These are phyloP conservation scores for Zygothrica quintamaculata DNA, from an alignment of 2,888 invertebrate genomes.

Conservation along the genomic window DNA sequence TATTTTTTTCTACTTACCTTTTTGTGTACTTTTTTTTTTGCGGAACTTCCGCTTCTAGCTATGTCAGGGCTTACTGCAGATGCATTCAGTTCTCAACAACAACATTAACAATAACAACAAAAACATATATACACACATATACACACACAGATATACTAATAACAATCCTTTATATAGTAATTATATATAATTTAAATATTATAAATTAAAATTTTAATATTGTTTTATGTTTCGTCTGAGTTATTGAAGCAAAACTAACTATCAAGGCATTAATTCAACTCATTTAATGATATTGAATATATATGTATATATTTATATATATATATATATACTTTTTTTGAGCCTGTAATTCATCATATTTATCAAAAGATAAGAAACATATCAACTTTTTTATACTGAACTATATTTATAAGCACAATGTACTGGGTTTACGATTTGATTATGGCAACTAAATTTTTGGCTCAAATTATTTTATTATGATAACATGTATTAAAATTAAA, in stretches of 20 bases:
- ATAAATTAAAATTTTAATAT: neutral
- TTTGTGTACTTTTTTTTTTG: constrained; percentile 40
- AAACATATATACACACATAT: constrained; percentile 11
- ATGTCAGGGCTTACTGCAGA: constrained; percentile 30
- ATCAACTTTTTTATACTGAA: neutral
- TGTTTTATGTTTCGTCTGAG: neutral
- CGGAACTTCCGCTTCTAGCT: constrained; percentile 52
- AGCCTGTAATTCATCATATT: constrained; percentile 43
- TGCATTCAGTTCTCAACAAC: constrained; percentile 31
- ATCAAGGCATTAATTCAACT: constrained; percentile 7
- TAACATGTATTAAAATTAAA: too few species aligned
- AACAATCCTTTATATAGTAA: constrained; percentile 3
- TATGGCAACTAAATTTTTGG: too few species aligned
- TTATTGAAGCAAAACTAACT: constrained; percentile 9
- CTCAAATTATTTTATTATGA: too few species aligned
- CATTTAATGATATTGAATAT: constrained; percentile 24
- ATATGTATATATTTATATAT: too few species aligned
- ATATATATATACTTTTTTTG: too few species aligned
- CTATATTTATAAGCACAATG: constrained; percentile 1
- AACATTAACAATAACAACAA: constrained; percentile 22
- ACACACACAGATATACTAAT: neutral
- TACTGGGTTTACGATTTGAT: neutral
- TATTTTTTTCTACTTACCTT: constrained; percentile 47
- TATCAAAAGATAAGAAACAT: constrained; percentile 30
- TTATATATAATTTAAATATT: constrained; percentile 14